These are phyloP conservation scores for Clitarchus hookeri DNA, from an alignment of 2,888 invertebrate genomes.

Conservation along the genomic window DNA sequence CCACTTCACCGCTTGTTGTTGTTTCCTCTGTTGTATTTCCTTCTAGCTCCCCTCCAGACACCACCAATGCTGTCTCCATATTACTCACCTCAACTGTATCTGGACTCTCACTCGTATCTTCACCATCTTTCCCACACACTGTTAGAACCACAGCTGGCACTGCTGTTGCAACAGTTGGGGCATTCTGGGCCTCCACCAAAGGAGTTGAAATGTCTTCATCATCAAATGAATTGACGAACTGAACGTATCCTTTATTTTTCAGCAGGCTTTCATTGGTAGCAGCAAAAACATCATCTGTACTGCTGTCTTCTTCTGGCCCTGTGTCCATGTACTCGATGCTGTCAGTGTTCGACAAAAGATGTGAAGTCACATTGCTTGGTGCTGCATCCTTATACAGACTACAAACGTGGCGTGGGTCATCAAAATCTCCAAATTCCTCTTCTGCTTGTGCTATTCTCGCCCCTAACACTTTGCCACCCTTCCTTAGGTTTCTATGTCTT, in stretches of 20 bases:
- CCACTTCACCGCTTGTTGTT: constrained; percentile 45
- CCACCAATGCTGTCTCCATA: constrained; percentile 36
- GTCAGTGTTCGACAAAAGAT: constrained; percentile 41
- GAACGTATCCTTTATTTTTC: constrained; percentile 69
- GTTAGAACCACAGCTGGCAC: constrained; percentile 38
- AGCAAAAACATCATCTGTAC: constrained; percentile 63
- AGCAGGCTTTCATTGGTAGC: constrained; percentile 59
- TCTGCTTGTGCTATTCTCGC: constrained; percentile 51
- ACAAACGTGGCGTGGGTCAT: constrained; percentile 52
- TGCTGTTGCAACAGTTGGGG: constrained; percentile 36
- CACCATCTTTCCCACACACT: constrained; percentile 35
- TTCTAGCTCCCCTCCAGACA: constrained; percentile 52
- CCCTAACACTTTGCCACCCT: constrained; percentile 45
- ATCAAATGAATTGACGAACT: constrained; percentile 62
- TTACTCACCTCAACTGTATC: constrained; percentile 37
- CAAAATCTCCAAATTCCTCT: constrained; percentile 50
- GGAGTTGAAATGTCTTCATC: constrained; percentile 56
- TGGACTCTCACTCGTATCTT: constrained; percentile 37
- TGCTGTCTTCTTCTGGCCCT: constrained; percentile 74
- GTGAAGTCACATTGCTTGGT: constrained; percentile 42
- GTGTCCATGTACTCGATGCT: constrained; percentile 79
- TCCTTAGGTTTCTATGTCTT: constrained; percentile 48
- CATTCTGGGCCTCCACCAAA: constrained; percentile 51
- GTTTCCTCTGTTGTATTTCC: constrained; percentile 66
- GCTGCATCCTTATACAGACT: constrained; percentile 34